A percentile compares a stretch with the other conserved stretches of the same genome.
These are phyloP conservation scores for Actinia tenebrosa DNA, from an alignment of 64 coral and sea anemone species.

Conservation along the genomic window DNA sequence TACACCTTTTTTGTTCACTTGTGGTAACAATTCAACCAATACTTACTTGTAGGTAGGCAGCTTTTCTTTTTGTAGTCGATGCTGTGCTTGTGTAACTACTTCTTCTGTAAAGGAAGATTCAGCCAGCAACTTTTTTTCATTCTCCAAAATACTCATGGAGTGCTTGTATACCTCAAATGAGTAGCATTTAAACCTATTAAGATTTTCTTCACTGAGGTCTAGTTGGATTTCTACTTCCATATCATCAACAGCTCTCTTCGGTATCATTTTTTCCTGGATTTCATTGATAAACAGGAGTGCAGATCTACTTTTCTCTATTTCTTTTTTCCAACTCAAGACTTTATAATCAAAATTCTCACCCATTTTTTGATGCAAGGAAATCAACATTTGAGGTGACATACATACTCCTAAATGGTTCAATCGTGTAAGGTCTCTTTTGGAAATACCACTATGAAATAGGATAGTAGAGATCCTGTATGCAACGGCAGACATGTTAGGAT, in stretches of 20 bases:
- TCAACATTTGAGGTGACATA: conserved; percentile 10
- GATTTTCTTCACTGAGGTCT: too few species aligned
- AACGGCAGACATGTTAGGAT: conserved; percentile 35
- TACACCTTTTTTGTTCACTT: too few species aligned
- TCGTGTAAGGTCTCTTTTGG: neutral
- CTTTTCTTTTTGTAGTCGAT: too few species aligned
- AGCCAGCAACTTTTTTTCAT: too few species aligned
- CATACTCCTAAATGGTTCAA: conserved; percentile 44
- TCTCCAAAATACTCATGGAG: too few species aligned
- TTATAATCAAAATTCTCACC: conserved; percentile 18
- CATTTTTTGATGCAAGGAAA: conserved; percentile 12
- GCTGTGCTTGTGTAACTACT: too few species aligned
- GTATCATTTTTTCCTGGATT: neutral
- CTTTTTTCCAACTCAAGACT: conserved; percentile 24
- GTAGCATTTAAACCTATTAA: too few species aligned
- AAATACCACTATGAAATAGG: conserved; percentile 12
- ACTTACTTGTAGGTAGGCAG: too few species aligned
- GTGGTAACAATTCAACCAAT: too few species aligned
- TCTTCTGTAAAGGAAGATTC: too few species aligned
- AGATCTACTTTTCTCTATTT: conserved; percentile 21
- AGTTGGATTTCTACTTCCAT: neutral
- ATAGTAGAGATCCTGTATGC: conserved; percentile 39
- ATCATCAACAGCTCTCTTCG: neutral
- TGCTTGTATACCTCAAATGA: too few species aligned
- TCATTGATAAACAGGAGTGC: neutral